phyloP scores from a whole-genome alignment of 2,113 vertebrate genomes.

The Sinocyclocheilus rhinocerous region DNA sequence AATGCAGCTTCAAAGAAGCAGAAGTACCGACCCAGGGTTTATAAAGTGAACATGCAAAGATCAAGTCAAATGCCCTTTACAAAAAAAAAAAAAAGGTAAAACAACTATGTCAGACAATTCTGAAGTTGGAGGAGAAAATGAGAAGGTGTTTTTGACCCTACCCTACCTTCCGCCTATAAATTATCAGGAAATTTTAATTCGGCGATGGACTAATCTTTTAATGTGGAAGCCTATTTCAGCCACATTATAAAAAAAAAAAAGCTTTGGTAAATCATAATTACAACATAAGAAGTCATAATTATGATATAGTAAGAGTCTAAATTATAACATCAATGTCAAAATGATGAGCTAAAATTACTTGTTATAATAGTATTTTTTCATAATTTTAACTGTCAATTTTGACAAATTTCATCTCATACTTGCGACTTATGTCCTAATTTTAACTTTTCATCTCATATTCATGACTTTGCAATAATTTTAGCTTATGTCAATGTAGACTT shows the following conservation, averaged over 20 bases:
- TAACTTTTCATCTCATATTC: not conserved
- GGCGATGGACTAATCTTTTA: too few relatives aligned
- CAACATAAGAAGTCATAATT: not conserved
- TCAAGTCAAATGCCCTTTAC: too few relatives aligned
- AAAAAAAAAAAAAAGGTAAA: too few relatives aligned
- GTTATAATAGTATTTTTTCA: not conserved
- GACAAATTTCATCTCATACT: not conserved
- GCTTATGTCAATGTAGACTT: not conserved
- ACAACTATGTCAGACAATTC: too few relatives aligned
- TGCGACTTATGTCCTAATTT: not conserved
- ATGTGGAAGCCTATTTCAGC: not conserved
- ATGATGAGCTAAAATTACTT: not conserved
- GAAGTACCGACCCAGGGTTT: too few relatives aligned
- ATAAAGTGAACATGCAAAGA: too few relatives aligned
- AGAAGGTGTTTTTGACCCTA: too few relatives aligned
- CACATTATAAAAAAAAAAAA: not conserved
- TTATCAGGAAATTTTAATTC: too few relatives aligned
- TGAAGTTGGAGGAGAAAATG: too few relatives aligned
- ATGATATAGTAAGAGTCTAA: not conserved
- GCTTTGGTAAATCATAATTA: not conserved
- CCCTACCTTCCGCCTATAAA: too few relatives aligned
- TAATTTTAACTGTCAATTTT: not conserved
- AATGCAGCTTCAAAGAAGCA: too few relatives aligned
- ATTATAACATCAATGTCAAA: not conserved
- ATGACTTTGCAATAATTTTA: not conserved